These are phyloP conservation scores for Tribolium madens DNA, from an alignment of 1,140 invertebrate genomes.

Conservation along the genomic window DNA sequence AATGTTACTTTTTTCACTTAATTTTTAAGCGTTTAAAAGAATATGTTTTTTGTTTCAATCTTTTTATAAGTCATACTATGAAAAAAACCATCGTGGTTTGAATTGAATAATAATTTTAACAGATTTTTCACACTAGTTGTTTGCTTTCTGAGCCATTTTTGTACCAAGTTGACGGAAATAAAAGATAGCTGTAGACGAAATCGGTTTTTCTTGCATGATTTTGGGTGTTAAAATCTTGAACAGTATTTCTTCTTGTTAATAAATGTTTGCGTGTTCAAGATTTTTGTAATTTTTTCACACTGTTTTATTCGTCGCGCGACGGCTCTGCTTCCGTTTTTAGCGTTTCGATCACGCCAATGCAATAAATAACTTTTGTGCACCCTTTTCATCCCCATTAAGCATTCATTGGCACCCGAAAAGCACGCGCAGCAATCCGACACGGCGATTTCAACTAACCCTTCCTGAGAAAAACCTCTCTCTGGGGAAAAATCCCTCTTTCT, in stretches of 20 bases:
- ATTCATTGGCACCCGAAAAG: neutral
- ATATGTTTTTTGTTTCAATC: too few relatives aligned
- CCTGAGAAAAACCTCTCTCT: constrained; percentile 12
- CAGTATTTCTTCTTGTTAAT: neutral
- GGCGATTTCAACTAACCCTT: constrained; percentile 52
- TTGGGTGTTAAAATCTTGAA: neutral
- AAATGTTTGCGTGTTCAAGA: neutral
- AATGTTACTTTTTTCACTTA: too few relatives aligned
- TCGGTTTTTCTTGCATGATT: neutral
- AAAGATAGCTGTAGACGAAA: neutral
- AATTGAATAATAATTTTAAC: too few relatives aligned
- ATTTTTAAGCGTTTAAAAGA: too few relatives aligned
- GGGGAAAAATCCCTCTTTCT: constrained; percentile 43
- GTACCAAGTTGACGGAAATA: too few relatives aligned
- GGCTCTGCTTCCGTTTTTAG: neutral
- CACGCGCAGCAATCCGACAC: constrained; percentile 50
- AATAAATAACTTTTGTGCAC: neutral
- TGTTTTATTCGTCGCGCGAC: neutral
- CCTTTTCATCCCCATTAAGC: neutral
- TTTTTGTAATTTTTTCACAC: neutral
- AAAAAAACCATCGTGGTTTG: too few relatives aligned
- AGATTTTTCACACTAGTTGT: too few relatives aligned
- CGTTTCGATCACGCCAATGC: neutral
- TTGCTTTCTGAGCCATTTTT: too few relatives aligned
- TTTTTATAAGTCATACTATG: too few relatives aligned